Percentiles rank a stretch among this genome's conserved stretches.
These are phyloP conservation scores for Mechanitis mazaeus DNA, from an alignment of 2,888 invertebrate genomes.

Conservation along the genomic window DNA sequence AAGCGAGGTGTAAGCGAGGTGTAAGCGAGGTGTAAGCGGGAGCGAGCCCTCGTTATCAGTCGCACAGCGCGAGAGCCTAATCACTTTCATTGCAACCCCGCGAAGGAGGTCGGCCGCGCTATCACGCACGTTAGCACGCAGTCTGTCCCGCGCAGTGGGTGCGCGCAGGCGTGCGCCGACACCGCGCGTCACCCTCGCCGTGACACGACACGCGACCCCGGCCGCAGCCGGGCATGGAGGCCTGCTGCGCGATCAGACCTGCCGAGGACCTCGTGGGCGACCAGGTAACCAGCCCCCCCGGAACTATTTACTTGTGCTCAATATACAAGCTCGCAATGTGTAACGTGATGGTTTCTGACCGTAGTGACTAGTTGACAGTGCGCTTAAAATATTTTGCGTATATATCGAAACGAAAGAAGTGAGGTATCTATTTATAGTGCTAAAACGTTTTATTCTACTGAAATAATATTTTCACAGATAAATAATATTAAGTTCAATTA, in stretches of 20 bases:
- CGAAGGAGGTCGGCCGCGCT: conserved; percentile 57
- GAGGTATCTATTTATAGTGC: conserved; percentile 10
- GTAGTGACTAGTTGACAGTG: conserved; percentile 20
- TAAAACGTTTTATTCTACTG: neutral
- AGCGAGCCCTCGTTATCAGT: conserved; percentile 66
- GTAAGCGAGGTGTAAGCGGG: neutral
- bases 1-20: neutral
- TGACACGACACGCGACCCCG: conserved; percentile 40
- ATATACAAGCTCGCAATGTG: conserved; percentile 18
- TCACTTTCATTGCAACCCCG: conserved; percentile 73
- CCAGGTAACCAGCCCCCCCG: conserved; percentile 53
- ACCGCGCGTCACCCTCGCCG: conserved; percentile 28
- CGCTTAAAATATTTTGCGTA: conserved; percentile 16
- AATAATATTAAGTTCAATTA: neutral
- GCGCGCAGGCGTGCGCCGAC: conserved; percentile 40
- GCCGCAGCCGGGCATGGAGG: conserved; percentile 70
- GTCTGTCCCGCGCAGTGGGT: conserved; percentile 38
- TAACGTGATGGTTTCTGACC: conserved; percentile 15
- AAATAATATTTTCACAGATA: too few species aligned
- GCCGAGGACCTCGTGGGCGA: conserved; percentile 73
- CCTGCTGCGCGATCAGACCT: conserved; percentile 67
- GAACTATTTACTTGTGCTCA: conserved; percentile 5
- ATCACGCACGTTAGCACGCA: conserved; percentile 47
- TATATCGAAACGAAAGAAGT: conserved; percentile 17
- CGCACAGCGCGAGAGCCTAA: conserved; percentile 61